These are phyloP conservation scores for Spermophilus dauricus DNA, from an alignment of 2,113 vertebrate species.

Conservation along the genomic window DNA sequence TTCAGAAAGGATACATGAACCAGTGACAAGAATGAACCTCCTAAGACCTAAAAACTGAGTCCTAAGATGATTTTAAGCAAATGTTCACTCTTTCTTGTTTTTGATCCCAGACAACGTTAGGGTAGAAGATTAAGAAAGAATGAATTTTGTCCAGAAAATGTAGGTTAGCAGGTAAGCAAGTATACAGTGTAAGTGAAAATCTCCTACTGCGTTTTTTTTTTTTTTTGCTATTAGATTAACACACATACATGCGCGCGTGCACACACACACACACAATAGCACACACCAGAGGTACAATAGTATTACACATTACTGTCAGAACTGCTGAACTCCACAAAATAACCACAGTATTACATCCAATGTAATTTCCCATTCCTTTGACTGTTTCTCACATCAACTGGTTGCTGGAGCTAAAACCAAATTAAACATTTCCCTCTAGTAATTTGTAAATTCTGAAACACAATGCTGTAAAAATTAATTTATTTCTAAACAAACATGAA, in stretches of 20 bases:
- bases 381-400: constrained; percentile 52
- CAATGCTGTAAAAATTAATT: constrained; percentile 62
- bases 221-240: constrained; percentile 70
- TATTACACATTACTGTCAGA: constrained; percentile 53
- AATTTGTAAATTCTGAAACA: constrained; percentile 69
- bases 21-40: not conserved
- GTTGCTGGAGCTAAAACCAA: constrained; percentile 60
- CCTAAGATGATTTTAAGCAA: constrained; percentile 31
- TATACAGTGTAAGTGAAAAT: constrained; percentile 41
- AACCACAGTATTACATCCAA: not conserved
- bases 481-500: constrained; percentile 62
- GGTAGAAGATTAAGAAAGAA: constrained; percentile 34
- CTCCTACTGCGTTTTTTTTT: constrained; percentile 37
- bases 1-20: not conserved
- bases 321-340: constrained; percentile 65
- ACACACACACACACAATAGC: constrained; percentile 8
- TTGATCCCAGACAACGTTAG: not conserved
- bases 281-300: constrained; percentile 65
- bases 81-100: constrained; percentile 40
- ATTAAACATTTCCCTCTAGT: constrained; percentile 66
- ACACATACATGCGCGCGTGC: too few relatives aligned
- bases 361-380: not conserved
- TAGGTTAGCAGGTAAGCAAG: constrained; percentile 44
- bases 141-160: constrained; percentile 53
- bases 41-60: not conserved